Percentiles rank a stretch among this genome's conserved stretches.
Evolutionary conservation across 2,113 vertebrate species (phyloP).

Genomic region (Xiphophorus hellerii): DNA sequence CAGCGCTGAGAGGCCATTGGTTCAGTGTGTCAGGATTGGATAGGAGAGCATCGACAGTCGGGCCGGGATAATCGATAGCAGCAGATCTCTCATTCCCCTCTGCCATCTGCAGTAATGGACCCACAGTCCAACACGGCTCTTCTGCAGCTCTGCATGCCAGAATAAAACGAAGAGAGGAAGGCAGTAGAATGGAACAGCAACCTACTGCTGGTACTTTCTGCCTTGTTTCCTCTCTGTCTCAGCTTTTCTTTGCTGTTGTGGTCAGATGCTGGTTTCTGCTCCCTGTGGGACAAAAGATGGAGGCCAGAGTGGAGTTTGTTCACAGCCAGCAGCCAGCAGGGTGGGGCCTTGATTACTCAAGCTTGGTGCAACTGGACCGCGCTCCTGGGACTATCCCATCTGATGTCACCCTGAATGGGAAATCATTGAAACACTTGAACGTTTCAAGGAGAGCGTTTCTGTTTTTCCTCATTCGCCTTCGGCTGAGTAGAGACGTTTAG

Average conservation of each 20-base stretch:
- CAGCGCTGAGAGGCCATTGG: slow-evolving; percentile 51
- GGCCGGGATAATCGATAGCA: slow-evolving; percentile 52
- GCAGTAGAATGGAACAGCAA: slow-evolving; percentile 1
- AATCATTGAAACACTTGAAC: slow-evolving; percentile 52
- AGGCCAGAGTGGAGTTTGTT: slow-evolving; percentile 35
- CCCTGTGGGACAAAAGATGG: slow-evolving; percentile 11
- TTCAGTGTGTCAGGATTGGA: slow-evolving; percentile 57
- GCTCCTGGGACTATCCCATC: slow-evolving; percentile 56
- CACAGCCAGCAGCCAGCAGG: slow-evolving; percentile 46
- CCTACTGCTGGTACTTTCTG: neutral
- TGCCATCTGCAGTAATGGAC: slow-evolving; percentile 30
- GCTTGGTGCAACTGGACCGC: slow-evolving; percentile 40
- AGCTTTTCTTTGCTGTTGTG: slow-evolving; percentile 24
- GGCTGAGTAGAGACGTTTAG: neutral
- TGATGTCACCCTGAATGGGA: slow-evolving; percentile 62
- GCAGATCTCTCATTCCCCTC: slow-evolving; percentile 63
- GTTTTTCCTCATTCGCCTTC: neutral
- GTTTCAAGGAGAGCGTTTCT: neutral
- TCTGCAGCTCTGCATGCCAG: slow-evolving; percentile 6
- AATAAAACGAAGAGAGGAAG: slow-evolving; percentile 28
- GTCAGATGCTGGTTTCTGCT: slow-evolving; percentile 19
- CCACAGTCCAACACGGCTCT: slow-evolving; percentile 32
- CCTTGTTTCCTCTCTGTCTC: slow-evolving; percentile 14
- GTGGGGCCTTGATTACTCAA: slow-evolving; percentile 56
- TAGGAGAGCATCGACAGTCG: slow-evolving; percentile 57